Evolutionary conservation across 2,888 invertebrate species (phyloP).

Genomic region (Drosophila yooni): DNA sequence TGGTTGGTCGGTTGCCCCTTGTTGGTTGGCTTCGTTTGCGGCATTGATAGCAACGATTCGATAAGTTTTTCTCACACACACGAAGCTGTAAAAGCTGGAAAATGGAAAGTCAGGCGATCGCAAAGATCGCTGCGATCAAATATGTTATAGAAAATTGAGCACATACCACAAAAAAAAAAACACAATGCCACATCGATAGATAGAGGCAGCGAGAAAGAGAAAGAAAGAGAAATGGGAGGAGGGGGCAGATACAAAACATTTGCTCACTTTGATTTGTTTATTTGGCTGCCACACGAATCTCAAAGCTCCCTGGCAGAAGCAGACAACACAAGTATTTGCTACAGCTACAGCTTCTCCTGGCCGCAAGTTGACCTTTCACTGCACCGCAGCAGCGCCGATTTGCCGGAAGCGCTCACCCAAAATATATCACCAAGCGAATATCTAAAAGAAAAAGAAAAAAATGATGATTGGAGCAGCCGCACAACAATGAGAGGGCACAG

Average conservation of each 20-base stretch:
- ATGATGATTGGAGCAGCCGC: slow-evolving; percentile 75
- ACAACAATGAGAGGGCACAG: slow-evolving; percentile 74
- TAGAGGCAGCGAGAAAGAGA: neutral
- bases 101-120: slow-evolving; percentile 76
- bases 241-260: slow-evolving; percentile 48
- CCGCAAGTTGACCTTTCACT: slow-evolving; percentile 76
- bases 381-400: slow-evolving; percentile 59
- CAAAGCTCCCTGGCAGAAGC: slow-evolving; percentile 71
- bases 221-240: neutral
- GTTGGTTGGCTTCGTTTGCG: slow-evolving; percentile 45
- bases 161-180: slow-evolving; percentile 63
- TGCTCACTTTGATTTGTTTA: slow-evolving; percentile 77
- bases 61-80: slow-evolving; percentile 78
- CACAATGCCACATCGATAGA: slow-evolving; percentile 45
- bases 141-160: slow-evolving; percentile 78
- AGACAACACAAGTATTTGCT: slow-evolving; percentile 52
- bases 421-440: slow-evolving; percentile 79
- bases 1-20: slow-evolving; percentile 1
- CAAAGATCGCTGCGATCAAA: slow-evolving; percentile 75
- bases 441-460: slow-evolving; percentile 66
- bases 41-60: slow-evolving; percentile 68
- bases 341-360: slow-evolving; percentile 62
- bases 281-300: slow-evolving; percentile 74
- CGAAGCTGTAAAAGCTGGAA: slow-evolving; percentile 58
- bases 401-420: slow-evolving; percentile 79